Percentiles rank a stretch among this genome's conserved stretches.
phyloP scores from a whole-genome alignment of 1,140 invertebrate genomes.

The Augochlora pura region DNA sequence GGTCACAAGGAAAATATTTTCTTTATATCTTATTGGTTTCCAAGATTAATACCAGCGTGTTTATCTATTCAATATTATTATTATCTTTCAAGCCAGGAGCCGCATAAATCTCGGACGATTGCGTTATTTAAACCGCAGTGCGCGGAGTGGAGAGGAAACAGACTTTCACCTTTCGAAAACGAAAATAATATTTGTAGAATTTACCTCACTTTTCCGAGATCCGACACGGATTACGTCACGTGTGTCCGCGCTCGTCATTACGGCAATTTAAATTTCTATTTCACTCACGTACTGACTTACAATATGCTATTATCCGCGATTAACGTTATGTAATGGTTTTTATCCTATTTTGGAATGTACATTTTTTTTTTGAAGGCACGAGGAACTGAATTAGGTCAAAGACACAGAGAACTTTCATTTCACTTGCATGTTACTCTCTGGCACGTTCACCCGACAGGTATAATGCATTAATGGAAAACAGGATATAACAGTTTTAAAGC shows the following conservation, averaged over 20 bases:
- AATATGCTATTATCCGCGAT: slow-evolving; percentile 3
- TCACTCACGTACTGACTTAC: background rate
- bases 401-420: slow-evolving; percentile 55
- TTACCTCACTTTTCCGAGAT: slow-evolving; percentile 86
- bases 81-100: background rate
- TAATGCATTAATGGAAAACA: background rate
- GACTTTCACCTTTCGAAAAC: slow-evolving; percentile 10
- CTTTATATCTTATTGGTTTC: background rate
- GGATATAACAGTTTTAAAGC: background rate
- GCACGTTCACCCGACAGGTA: background rate
- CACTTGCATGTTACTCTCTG: slow-evolving; percentile 16
- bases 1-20: background rate
- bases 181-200: slow-evolving; percentile 50
- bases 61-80: background rate
- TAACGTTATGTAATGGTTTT: slow-evolving; percentile 17
- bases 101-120: slow-evolving; percentile 38
- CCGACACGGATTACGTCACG: slow-evolving; percentile 82
- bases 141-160: background rate
- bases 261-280: slow-evolving; percentile 29
- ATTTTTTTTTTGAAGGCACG: background rate
- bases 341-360: slow-evolving; percentile 47
- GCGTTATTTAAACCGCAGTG: slow-evolving; percentile 48
- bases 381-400: slow-evolving; percentile 50
- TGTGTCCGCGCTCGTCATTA: slow-evolving; percentile 54
- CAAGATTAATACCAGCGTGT: background rate